Conservation (phyloP, 2,888 invertebrate species). For the Cataglyphis altisquamis region DNA sequence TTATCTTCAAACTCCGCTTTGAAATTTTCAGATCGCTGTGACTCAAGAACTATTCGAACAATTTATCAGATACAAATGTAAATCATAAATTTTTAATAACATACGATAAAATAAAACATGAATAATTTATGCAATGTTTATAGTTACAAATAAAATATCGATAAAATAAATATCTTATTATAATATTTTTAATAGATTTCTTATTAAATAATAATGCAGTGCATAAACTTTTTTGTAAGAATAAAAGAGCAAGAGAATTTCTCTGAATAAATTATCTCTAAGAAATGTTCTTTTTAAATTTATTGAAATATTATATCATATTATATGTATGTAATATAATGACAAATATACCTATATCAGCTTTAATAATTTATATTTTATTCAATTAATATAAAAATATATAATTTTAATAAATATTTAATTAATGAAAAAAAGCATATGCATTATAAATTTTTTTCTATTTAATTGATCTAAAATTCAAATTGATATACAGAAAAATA, state of each 20-base stretch:
- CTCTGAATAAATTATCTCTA: background rate
- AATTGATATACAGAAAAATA: background rate
- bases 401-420: constrained; percentile 1
- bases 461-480: background rate
- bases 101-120: background rate
- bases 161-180: background rate
- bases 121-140: background rate
- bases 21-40: background rate
- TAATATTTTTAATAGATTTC: background rate
- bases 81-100: background rate
- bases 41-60: background rate
- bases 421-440: background rate
- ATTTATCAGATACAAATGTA: background rate
- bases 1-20: constrained; percentile 23
- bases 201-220: background rate
- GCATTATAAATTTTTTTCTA: background rate
- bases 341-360: background rate
- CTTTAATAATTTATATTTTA: background rate
- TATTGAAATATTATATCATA: background rate
- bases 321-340: background rate
- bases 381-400: background rate
- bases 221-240: background rate
- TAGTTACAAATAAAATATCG: background rate
- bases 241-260: background rate
- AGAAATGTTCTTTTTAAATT: background rate